A percentile compares a stretch with the other conserved stretches of the same genome.
These are phyloP conservation scores for Saimiri boliviensis DNA, from an alignment of 2,113 vertebrate genomes.

Conservation along the genomic window DNA sequence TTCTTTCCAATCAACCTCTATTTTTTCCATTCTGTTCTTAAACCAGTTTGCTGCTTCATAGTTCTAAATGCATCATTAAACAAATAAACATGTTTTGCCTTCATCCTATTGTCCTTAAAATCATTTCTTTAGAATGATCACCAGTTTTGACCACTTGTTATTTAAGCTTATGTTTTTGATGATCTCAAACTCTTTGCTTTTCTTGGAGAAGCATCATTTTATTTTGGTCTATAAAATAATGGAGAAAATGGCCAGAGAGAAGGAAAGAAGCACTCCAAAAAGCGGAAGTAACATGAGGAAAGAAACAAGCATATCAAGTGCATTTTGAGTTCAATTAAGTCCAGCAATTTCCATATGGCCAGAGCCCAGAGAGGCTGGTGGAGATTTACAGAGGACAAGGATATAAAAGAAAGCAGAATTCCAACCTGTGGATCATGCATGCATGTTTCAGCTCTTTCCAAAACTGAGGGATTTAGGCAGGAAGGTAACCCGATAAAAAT, in stretches of 20 bases:
- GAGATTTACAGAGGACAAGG: background rate
- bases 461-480: background rate
- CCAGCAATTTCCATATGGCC: background rate
- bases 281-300: background rate
- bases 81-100: background rate
- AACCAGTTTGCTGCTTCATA: background rate
- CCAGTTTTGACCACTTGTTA: background rate
- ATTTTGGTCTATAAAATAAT: slow-evolving; percentile 21
- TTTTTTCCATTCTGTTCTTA: background rate
- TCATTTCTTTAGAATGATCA: background rate
- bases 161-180: background rate
- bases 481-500: background rate
- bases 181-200: background rate
- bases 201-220: background rate
- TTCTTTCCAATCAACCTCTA: background rate
- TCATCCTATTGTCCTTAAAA: background rate
- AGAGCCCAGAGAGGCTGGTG: background rate
- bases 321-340: background rate
- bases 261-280: background rate
- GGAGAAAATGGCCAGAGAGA: background rate
- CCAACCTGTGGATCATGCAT: too few species aligned
- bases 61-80: background rate
- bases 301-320: background rate
- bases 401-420: background rate
- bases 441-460: background rate